A percentile compares a stretch with the other conserved stretches of the same genome.
These are phyloP conservation scores for Saguinus midas DNA, from an alignment of 2,113 vertebrate species.

Conservation along the genomic window DNA sequence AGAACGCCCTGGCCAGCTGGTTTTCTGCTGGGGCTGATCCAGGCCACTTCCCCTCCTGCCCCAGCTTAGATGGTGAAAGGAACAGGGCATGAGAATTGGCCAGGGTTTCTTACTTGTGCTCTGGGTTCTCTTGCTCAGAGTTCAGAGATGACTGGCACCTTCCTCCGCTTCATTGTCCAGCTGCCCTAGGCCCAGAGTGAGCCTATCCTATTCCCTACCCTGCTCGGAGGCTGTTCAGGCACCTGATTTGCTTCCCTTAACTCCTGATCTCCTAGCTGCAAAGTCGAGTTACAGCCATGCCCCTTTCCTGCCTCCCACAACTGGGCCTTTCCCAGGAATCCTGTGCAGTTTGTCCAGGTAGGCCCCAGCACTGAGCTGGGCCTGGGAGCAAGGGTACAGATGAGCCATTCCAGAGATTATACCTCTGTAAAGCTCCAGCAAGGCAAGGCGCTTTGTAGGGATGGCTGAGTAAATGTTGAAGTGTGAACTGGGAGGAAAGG, in stretches of 20 bases:
- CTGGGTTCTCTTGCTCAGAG: background rate
- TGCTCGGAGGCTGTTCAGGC: background rate
- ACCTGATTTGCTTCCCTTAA: background rate
- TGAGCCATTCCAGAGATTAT: background rate
- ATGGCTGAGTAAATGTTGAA: background rate
- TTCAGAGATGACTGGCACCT: background rate
- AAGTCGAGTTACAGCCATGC: background rate
- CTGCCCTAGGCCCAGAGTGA: background rate
- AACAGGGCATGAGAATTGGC: background rate
- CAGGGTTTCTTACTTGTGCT: background rate
- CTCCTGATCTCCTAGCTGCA: background rate
- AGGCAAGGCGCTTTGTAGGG: background rate
- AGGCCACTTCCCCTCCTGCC: background rate
- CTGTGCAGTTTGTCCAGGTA: background rate
- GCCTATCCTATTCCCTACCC: background rate
- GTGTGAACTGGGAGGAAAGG: background rate
- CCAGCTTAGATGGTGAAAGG: background rate
- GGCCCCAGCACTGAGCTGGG: background rate
- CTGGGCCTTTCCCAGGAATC: background rate
- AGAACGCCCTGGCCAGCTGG: conserved; percentile 4
- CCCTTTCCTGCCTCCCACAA: background rate
- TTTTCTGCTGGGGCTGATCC: background rate
- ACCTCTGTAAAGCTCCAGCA: background rate
- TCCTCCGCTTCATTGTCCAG: background rate
- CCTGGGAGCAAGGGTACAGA: background rate